Conservation (phyloP, 2,113 vertebrate species). For the Pelecanoides urinatrix region DNA sequence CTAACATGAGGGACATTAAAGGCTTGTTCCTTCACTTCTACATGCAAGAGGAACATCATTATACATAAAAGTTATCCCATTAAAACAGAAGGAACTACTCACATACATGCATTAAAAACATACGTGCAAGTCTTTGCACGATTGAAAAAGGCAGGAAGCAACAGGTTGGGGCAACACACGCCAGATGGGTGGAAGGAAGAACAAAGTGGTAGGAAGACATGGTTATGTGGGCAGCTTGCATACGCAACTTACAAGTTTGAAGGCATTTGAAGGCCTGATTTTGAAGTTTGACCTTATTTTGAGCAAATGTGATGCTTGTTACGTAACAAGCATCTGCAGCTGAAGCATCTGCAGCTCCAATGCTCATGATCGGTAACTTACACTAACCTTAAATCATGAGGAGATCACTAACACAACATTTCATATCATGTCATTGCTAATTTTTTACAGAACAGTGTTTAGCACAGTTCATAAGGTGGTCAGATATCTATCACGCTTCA, state of each 20-base stretch:
- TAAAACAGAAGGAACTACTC: neutral
- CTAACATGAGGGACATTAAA: neutral
- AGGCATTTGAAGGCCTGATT: neutral
- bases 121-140: neutral
- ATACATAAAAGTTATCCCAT: neutral
- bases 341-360: neutral
- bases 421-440: accelerated
- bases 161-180: constrained; percentile 17
- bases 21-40: neutral
- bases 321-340: neutral
- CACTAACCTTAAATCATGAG: neutral
- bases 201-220: neutral
- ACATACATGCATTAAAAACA: neutral
- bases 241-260: neutral
- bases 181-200: neutral
- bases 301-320: neutral
- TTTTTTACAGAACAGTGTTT: neutral
- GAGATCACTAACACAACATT: neutral
- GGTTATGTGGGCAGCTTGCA: neutral
- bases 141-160: constrained; percentile 37
- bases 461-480: neutral
- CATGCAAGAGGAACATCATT: neutral
- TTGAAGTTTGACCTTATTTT: neutral
- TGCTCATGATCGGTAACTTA: neutral
- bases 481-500: neutral